These are phyloP conservation scores for Emmelina monodactyla DNA, from an alignment of 2,888 invertebrate species.

Conservation along the genomic window DNA sequence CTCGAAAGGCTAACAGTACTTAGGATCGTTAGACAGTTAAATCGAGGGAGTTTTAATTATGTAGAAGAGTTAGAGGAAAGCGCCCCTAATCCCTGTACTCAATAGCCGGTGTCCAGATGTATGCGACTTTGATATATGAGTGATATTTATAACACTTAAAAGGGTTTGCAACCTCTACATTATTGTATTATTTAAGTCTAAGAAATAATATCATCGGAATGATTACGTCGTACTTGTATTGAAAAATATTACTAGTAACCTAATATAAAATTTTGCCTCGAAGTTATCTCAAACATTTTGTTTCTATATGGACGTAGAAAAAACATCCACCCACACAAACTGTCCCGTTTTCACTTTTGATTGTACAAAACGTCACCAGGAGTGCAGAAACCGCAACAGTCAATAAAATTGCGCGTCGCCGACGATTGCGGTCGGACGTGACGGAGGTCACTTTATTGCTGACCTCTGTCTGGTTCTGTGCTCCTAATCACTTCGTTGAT, in stretches of 20 bases:
- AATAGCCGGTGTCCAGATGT: slow-evolving; percentile 60
- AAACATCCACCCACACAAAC: no score
- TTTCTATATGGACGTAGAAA: no score
- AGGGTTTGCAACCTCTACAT: no score
- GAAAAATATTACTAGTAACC: no score
- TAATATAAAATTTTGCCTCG: no score
- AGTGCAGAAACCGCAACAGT: slow-evolving; percentile 55
- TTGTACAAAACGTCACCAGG: slow-evolving; percentile 48
- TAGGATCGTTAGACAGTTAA: slow-evolving; percentile 1
- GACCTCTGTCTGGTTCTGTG: slow-evolving; percentile 55
- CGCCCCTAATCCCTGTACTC: slow-evolving; percentile 19
- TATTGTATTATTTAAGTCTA: no score
- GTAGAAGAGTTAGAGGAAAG: neutral
- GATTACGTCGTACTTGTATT: no score
- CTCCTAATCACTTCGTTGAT: slow-evolving; percentile 53
- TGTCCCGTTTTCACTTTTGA: slow-evolving; percentile 44
- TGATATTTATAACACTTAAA: slow-evolving; percentile 60
- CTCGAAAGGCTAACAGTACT: neutral
- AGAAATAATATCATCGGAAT: no score
- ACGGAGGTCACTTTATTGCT: slow-evolving; percentile 65
- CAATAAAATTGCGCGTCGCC: slow-evolving; percentile 38
- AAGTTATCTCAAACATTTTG: no score
- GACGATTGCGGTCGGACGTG: slow-evolving; percentile 37
- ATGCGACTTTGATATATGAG: slow-evolving; percentile 64
- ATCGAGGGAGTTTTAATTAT: slow-evolving; percentile 1